Percentiles rank a stretch among this genome's conserved stretches.
Evolutionary conservation across 2,113 vertebrate genomes (phyloP).

Genomic region (Ia io): DNA sequence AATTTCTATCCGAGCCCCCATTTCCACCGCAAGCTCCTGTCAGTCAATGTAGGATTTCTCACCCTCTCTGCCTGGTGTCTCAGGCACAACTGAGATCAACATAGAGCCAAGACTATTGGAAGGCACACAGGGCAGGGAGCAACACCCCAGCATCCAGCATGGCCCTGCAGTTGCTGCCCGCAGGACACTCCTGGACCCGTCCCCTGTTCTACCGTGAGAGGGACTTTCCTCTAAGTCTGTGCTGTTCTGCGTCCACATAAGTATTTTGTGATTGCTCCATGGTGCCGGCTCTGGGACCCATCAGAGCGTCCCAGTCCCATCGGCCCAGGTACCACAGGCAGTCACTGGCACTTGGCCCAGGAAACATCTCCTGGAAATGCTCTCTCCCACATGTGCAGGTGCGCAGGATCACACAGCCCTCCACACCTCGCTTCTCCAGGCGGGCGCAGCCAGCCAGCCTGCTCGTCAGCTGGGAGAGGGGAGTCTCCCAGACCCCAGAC

Average conservation of each 20-base stretch:
- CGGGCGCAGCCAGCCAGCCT: slow-evolving; percentile 63
- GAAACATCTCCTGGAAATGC: neutral
- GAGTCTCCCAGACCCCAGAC: slow-evolving; percentile 21
- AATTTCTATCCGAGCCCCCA: neutral
- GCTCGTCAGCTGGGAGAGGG: slow-evolving; percentile 42
- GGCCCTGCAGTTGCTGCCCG: neutral
- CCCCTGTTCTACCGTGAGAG: neutral
- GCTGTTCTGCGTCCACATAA: neutral
- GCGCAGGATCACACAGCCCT: neutral
- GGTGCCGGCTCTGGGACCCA: accelerated
- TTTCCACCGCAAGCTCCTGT: neutral
- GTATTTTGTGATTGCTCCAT: neutral
- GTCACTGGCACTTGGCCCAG: neutral
- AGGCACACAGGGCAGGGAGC: neutral
- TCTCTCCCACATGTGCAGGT: neutral
- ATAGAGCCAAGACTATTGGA: neutral
- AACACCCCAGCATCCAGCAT: neutral
- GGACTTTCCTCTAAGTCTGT: neutral
- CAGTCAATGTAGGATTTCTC: accelerated
- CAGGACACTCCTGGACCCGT: neutral
- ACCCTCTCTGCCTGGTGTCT: neutral
- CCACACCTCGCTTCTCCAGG: slow-evolving; percentile 55
- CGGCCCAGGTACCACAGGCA: neutral
- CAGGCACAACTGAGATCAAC: neutral
- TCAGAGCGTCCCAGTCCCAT: neutral